Conservation (phyloP, 2,888 invertebrate genomes). For the Synanthedon myopaeformis region DNA sequence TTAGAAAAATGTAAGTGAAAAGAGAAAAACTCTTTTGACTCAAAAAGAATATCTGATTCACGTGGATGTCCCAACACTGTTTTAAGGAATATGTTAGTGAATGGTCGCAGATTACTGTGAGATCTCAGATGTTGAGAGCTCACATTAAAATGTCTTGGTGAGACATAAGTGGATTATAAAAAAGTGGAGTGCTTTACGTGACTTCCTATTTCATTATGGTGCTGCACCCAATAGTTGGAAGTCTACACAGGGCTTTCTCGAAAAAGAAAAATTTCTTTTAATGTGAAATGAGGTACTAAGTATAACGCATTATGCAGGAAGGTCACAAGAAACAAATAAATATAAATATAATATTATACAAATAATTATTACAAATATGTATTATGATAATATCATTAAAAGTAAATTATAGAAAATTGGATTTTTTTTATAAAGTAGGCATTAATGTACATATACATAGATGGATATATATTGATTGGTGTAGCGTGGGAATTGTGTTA, state of each 20-base stretch:
- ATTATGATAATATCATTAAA: too few species aligned
- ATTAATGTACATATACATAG: not conserved
- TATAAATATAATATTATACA: not conserved
- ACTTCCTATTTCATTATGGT: slow-evolving; percentile 25
- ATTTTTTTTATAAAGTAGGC: not conserved
- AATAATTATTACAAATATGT: too few species aligned
- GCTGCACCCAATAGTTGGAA: slow-evolving; percentile 9
- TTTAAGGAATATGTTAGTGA: not conserved
- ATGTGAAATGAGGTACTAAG: not conserved
- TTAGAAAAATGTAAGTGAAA: too few species aligned
- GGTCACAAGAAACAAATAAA: not conserved
- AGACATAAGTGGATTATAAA: slow-evolving; percentile 6
- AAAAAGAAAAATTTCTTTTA: not conserved
- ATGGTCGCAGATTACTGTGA: slow-evolving; percentile 1
- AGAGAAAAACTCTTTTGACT: too few species aligned
- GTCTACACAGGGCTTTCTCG: not conserved
- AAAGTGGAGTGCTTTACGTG: slow-evolving; percentile 14
- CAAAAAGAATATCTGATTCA: too few species aligned
- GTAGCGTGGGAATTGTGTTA: not conserved
- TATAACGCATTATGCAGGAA: not conserved
- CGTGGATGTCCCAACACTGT: not conserved
- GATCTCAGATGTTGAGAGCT: not conserved
- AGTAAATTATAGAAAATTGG: not conserved
- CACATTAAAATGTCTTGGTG: slow-evolving; percentile 5
- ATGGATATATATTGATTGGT: not conserved